These are phyloP conservation scores for Enteromius argenteus DNA, from an alignment of 2,797 vertebrate species.

Conservation along the genomic window DNA sequence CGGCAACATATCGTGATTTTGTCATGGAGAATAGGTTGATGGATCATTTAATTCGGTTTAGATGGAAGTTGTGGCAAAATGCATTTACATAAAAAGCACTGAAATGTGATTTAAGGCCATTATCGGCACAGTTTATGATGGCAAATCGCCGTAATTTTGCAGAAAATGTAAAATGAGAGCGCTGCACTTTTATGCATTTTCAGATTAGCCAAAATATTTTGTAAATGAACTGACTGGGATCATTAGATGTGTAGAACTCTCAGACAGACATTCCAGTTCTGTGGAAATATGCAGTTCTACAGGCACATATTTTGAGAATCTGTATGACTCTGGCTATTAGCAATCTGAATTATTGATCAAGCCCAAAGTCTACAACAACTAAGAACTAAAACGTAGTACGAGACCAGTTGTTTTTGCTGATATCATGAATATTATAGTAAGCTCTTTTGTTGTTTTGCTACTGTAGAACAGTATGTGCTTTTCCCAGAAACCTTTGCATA, in stretches of 20 bases:
- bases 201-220: conserved; percentile 6
- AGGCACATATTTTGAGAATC: background rate
- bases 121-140: background rate
- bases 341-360: conserved; percentile 29
- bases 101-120: conserved; percentile 4
- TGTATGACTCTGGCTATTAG: background rate
- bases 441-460: conserved; percentile 17
- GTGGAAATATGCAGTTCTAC: background rate
- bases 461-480: conserved; percentile 35
- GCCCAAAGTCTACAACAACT: conserved; percentile 30
- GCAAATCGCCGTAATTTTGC: background rate
- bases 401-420: conserved; percentile 14
- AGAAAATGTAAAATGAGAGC: background rate
- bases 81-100: conserved; percentile 3
- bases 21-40: background rate
- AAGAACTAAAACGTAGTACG: conserved; percentile 7
- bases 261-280: background rate
- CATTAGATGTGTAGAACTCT: background rate
- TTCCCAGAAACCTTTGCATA: conserved; percentile 31
- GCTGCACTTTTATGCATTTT: background rate
- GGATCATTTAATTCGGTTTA: conserved; percentile 1
- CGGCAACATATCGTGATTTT: background rate
- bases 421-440: conserved; percentile 17
- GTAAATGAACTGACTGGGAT: background rate
- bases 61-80: background rate